phyloP scores from a whole-genome alignment of 2,888 invertebrate genomes.

The Venustoraphidia nigricollis region DNA sequence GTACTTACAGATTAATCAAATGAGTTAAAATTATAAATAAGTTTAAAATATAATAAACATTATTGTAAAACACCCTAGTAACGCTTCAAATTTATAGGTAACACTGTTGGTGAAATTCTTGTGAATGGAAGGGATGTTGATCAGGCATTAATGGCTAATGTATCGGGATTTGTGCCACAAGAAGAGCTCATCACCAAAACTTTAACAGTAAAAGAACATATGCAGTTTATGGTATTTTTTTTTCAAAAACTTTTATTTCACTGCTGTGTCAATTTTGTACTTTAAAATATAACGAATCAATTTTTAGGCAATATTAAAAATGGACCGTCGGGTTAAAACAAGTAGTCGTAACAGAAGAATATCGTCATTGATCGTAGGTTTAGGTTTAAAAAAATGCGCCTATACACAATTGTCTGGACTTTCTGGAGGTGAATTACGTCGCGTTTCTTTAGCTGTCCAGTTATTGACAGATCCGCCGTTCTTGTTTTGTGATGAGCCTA shows the following conservation, averaged over 20 bases:
- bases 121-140: constrained; percentile 51
- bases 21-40: neutral
- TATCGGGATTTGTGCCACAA: constrained; percentile 78
- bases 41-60: neutral
- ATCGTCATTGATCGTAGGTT: constrained; percentile 36
- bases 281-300: constrained; percentile 3
- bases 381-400: constrained; percentile 57
- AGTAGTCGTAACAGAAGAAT: constrained; percentile 23
- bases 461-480: constrained; percentile 76
- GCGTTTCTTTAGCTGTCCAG: constrained; percentile 74
- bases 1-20: constrained; percentile 15
- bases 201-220: constrained; percentile 66
- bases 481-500: constrained; percentile 88
- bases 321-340: constrained; percentile 41
- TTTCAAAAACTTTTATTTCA: too few species aligned
- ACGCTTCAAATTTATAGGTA: constrained; percentile 22
- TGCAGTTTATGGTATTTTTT: constrained; percentile 62
- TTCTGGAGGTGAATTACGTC: constrained; percentile 81
- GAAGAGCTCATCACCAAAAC: constrained; percentile 67
- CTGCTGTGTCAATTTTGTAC: constrained; percentile 1
- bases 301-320: constrained; percentile 56
- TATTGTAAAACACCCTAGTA: neutral
- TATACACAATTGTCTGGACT: constrained; percentile 58
- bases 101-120: constrained; percentile 50
- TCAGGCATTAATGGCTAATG: constrained; percentile 48